Base-by-base conservation (phyloP, 1,140 invertebrate species). In the Druon quercuslanigerum region DNA sequence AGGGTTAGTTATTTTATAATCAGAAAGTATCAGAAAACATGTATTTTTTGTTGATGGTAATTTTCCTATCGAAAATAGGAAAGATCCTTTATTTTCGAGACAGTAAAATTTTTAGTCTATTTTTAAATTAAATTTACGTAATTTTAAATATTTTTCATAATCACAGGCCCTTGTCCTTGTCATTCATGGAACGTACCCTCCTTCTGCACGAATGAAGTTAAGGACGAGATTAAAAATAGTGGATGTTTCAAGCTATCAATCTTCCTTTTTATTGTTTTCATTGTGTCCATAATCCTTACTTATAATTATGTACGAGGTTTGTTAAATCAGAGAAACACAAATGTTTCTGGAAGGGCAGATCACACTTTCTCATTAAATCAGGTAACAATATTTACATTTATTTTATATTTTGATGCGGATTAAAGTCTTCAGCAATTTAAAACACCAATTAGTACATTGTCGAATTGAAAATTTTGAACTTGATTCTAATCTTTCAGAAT, bases 251-350 rank as follows among this genome's bases (percentile, higher is more conserved):
- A 75, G 78, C 11, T 76, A 9, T 17, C 51, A 13, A 33, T 83
- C 40, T n/a, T 66, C n/a, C n/a, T 84, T 12, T 12, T 84, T 14
- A 0, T 60, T 3, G 16, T 84, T 50, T 20, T 82, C 16, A 20
- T 50, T 66, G n/a, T 66, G n/a, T 66, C 60, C 60, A 66, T 66
- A 66, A 66, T 66, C 14, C 7, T 66, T 25, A 20, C 20, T 40
- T 66, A 66, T n/a, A 50, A 46, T 51, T 50, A 51, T 54, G 20
- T 73, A 5, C 60, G 72, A 25, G 17, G 51, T 73, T 73, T 73
- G n/a, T 51, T 73, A 13, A 8, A 1, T 14, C 8, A 6, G 12
- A 20, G 17, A 14, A 57, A 66, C 60, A n/a, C n/a, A 14, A 66
- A 33, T 66, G n/a, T 16, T 66, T 66, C 60, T 33, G 25, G 16